Base-by-base conservation (phyloP, 1,140 invertebrate species). In the Eriocheir sinensis region DNA sequence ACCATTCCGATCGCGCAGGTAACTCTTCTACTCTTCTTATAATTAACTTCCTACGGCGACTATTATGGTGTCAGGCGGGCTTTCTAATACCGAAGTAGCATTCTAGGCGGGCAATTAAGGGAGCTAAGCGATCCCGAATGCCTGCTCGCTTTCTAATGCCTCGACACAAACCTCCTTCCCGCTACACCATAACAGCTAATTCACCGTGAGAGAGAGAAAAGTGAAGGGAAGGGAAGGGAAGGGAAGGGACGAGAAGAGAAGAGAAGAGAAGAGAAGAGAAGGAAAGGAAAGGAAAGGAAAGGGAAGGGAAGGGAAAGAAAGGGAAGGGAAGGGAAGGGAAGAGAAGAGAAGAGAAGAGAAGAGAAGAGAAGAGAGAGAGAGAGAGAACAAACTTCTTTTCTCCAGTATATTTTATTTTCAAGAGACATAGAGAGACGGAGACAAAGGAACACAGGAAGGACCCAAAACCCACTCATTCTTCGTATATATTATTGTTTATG, bases 341-440 rank as follows among this genome's bases (percentile, higher is more conserved):
- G 60, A 72, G 60, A 72, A n/a, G n/a, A n/a, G n/a, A n/a, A 72
- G 60, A 72, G 60, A 72, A n/a, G n/a, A n/a, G n/a, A n/a, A 72
- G 60, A 72, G 60, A 72, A 48, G n/a, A n/a, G n/a, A n/a, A n/a
- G n/a, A n/a, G n/a, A n/a, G n/a, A n/a, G n/a, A n/a, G n/a, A n/a
- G n/a, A n/a, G n/a, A n/a, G n/a, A n/a, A n/a, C n/a, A n/a, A n/a
- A n/a, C n/a, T n/a, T n/a, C n/a, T n/a, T n/a, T n/a, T n/a, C n/a
- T n/a, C n/a, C n/a, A n/a, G n/a, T n/a, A n/a, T n/a, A n/a, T n/a
- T n/a, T n/a, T n/a, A n/a, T n/a, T n/a, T n/a, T n/a, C n/a, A n/a
- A n/a, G n/a, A n/a, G n/a, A n/a, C n/a, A n/a, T n/a, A n/a, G n/a
- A n/a, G n/a, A n/a, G n/a, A n/a, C n/a, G n/a, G n/a, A n/a, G n/a